Percentiles rank a stretch among this genome's conserved stretches.
Evolutionary conservation across 2,113 vertebrate genomes (phyloP).

Genomic region (Mastomys natalensis): DNA sequence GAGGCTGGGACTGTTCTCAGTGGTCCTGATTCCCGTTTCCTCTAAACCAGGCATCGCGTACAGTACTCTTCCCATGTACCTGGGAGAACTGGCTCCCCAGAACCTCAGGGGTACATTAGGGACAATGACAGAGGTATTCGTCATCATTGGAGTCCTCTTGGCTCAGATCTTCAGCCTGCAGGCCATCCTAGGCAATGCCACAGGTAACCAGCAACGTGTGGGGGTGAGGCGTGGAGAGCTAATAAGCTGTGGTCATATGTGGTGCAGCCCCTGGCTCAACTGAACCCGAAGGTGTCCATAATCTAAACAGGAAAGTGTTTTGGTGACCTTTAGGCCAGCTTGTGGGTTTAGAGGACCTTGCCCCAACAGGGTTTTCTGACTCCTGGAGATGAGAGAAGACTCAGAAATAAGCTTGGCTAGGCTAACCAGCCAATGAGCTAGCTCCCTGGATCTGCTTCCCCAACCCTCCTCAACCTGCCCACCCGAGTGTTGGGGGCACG

Average conservation of each 20-base stretch:
- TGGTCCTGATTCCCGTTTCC: neutral
- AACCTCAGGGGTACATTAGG: conserved; percentile 92
- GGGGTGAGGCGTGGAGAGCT: neutral
- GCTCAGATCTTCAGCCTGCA: conserved; percentile 93
- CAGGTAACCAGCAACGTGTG: conserved; percentile 82
- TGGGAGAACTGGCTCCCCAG: conserved; percentile 93
- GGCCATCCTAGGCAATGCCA: conserved; percentile 88
- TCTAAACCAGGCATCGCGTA: conserved; percentile 90
- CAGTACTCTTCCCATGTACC: conserved; percentile 94
- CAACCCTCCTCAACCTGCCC: neutral
- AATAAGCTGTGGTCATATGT: fast-evolving
- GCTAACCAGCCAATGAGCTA: neutral
- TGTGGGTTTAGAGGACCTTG: neutral
- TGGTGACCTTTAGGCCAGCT: neutral
- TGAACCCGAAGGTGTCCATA: neutral
- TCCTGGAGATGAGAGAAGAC: too few species aligned
- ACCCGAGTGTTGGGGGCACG: too few species aligned
- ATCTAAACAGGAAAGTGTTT: neutral
- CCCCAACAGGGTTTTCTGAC: neutral
- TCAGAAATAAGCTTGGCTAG: neutral
- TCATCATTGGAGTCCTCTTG: conserved; percentile 90
- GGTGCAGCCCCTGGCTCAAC: fast-evolving
- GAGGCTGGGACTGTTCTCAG: neutral
- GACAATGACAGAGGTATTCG: conserved; percentile 92
- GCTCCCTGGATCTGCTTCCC: neutral